Percentiles rank a stretch among this genome's conserved stretches.
phyloP scores from a whole-genome alignment of 1,140 invertebrate species.

The Oncopeltus fasciatus region DNA sequence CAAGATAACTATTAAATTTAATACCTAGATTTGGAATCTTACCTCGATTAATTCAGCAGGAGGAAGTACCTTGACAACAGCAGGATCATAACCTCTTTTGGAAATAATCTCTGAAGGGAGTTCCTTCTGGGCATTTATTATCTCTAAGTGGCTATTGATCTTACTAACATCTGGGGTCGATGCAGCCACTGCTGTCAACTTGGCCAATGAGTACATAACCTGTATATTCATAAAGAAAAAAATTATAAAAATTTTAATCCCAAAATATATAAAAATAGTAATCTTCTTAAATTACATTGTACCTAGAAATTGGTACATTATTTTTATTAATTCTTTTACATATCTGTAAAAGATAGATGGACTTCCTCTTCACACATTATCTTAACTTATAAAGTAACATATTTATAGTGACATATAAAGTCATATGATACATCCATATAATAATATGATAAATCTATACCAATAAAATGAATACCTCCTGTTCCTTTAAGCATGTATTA shows the following conservation, averaged over 20 bases:
- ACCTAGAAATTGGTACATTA: too few species aligned
- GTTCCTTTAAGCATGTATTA: background rate
- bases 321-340: too few species aligned
- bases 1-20: too few species aligned
- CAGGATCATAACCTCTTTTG: background rate
- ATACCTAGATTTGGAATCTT: too few species aligned
- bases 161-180: background rate
- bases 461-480: background rate
- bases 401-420: background rate
- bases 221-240: background rate
- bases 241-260: background rate
- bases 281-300: too few species aligned
- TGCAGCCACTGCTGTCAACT: background rate
- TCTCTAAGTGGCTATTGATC: background rate
- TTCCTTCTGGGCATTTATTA: background rate
- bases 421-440: background rate
- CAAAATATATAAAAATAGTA: too few species aligned
- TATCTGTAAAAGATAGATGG: too few species aligned
- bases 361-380: background rate
- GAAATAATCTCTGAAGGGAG: background rate
- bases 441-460: background rate
- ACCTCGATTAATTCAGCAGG: background rate
- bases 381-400: background rate
- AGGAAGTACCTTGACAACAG: background rate
- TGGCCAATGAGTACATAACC: background rate